Conservation (phyloP, 2,797 vertebrate genomes). For the Tolypeutes matacus region DNA sequence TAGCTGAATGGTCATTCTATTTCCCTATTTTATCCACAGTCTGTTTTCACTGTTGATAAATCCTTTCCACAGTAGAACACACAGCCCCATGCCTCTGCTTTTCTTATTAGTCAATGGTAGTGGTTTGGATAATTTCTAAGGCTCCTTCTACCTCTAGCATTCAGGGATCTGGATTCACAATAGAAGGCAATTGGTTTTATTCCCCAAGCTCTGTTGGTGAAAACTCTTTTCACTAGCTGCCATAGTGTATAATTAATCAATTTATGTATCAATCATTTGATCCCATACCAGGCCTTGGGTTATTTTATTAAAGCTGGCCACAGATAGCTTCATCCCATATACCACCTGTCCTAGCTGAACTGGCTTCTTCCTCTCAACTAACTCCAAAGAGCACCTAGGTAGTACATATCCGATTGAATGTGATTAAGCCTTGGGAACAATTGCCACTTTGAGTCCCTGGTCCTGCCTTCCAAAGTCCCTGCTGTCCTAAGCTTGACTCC, state of each 20-base stretch:
- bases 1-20: background rate
- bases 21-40: background rate
- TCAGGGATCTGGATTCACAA: background rate
- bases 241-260: background rate
- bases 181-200: background rate
- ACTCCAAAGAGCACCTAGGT: background rate
- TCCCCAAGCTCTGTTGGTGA: background rate
- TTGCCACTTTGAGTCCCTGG: background rate
- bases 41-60: background rate
- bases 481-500: background rate
- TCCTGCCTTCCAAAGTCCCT: background rate
- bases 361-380: background rate
- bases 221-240: background rate
- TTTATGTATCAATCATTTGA: background rate
- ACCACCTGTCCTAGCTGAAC: background rate
- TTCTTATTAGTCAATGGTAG: background rate
- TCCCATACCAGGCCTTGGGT: background rate
- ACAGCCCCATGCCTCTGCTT: background rate
- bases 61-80: background rate
- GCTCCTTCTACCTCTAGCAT: background rate
- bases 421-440: background rate
- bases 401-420: background rate
- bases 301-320: background rate
- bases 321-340: background rate
- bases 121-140: background rate